A percentile compares a stretch with the other conserved stretches of the same genome.
Conservation (phyloP, 1,140 invertebrate species). For the Cydia splendana region DNA sequence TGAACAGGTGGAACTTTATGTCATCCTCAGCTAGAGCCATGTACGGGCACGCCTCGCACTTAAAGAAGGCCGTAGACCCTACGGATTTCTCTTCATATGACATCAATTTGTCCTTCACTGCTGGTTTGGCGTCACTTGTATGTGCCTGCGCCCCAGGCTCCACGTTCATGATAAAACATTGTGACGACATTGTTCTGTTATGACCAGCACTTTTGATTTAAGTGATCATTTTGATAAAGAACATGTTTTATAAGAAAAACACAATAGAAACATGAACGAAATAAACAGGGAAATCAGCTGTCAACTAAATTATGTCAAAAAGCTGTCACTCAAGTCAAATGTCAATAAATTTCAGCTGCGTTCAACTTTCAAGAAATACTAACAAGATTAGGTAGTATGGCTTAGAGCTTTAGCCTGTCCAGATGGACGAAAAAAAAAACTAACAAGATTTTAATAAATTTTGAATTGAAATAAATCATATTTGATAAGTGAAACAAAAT, state of each 20-base stretch:
- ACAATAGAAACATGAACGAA: conserved; percentile 1
- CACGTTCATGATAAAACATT: conserved; percentile 58
- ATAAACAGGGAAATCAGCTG: conserved; percentile 7
- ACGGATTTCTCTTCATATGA: conserved; percentile 75
- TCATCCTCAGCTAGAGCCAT: conserved; percentile 76
- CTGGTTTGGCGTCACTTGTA: conserved; percentile 51
- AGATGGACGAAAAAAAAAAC: too few species aligned
- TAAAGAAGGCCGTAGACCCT: conserved; percentile 73
- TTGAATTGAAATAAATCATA: too few species aligned
- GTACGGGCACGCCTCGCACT: conserved; percentile 76
- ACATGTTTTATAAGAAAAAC: conserved; percentile 28
- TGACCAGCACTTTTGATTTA: conserved; percentile 21
- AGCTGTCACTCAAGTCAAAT: background rate
- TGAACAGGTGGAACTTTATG: conserved; percentile 76
- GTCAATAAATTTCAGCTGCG: background rate
- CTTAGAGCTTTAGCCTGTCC: too few species aligned
- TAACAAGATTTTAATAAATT: background rate
- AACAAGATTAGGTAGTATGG: too few species aligned
- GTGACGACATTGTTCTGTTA: conserved; percentile 47
- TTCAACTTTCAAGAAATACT: background rate
- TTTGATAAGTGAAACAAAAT: too few species aligned
- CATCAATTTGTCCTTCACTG: conserved; percentile 69
- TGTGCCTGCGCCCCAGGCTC: conserved; percentile 36
- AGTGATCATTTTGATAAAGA: conserved; percentile 25
- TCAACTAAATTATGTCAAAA: background rate